A percentile compares a stretch with the other conserved stretches of the same genome.
Evolutionary conservation across 2,113 vertebrate genomes (phyloP).

Genomic region (Mystacornis crossleyi): DNA sequence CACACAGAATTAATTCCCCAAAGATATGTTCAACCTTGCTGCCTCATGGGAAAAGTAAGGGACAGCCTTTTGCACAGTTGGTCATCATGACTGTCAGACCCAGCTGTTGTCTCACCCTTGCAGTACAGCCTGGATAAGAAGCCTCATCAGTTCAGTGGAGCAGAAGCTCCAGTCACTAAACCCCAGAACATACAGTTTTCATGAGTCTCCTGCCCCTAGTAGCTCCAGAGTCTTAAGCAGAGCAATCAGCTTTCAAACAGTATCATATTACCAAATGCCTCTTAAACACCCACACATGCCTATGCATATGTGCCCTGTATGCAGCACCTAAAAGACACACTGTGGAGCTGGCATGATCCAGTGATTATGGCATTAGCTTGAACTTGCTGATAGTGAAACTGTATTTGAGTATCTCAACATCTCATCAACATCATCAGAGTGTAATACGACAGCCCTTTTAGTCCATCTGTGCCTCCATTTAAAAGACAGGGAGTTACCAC

Average conservation of each 20-base stretch:
- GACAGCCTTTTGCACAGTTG: neutral
- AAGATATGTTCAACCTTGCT: neutral
- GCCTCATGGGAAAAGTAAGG: neutral
- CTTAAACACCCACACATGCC: neutral
- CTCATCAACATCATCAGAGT: too few relatives aligned
- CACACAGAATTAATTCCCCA: neutral
- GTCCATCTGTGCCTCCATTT: neutral
- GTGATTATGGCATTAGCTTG: neutral
- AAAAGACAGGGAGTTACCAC: neutral
- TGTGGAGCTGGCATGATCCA: neutral
- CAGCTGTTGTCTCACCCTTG: neutral
- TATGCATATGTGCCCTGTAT: rapidly evolving
- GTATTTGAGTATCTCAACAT: neutral
- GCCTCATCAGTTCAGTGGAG: neutral
- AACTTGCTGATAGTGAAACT: neutral
- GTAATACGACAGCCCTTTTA: neutral
- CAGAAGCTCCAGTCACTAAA: neutral
- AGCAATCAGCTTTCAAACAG: neutral
- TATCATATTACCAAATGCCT: neutral
- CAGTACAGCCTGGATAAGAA: neutral
- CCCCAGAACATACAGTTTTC: neutral
- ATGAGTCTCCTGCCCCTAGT: neutral
- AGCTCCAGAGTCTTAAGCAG: neutral
- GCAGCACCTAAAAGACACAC: neutral
- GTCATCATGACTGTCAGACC: neutral